Evolutionary conservation across 1,140 invertebrate genomes (phyloP), one percentile per base, ranked within the genome.

Genomic region (Arctopsyche grandis): DNA sequence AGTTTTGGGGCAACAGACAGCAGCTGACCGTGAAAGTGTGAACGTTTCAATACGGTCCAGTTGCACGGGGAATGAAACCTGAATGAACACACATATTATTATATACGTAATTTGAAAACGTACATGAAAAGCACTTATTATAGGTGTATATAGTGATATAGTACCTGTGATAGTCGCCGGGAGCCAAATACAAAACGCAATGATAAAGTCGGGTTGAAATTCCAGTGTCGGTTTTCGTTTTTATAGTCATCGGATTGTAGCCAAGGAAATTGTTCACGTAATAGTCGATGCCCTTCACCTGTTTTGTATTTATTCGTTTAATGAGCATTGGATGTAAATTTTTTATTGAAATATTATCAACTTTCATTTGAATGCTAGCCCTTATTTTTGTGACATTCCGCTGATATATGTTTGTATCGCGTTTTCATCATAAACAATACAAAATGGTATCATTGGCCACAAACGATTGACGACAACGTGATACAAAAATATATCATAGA

Each of bases 91-190:
- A 74, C 44, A 21, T 38, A 38, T n/a, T n/a, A n/a, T n/a, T n/a
- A 38, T 1, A 70, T 26, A 52, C 10, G 10, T 70, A 43, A 70
- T 26, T 38, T 43, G 52, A 63, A 22, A 12, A 14, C 9, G 21
- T 74, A n/a, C 19, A 74, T 24, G 46, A 22, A 12, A 22, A 7
- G n/a, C 22, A 48, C 16, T 1, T 52, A 52, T 12, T 1, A 52
- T 16, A 12, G 12, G 12, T 52, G 16, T 7, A 7, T 46, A 12
- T 52, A 69, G 29, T 71, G 5, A n/a, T 14, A 29, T 58, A 9
- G 24, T 75, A 82, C 77, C 97, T 90, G 85, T 99, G 99, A 89
- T 99, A 99, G 87, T 99, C 98, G 16, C 98, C 98, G 0, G 99
- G 99, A 0, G 98, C 97, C 77, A 99, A 88, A 86, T 99, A 99